Conservation (phyloP, 2,113 vertebrate genomes). For the Lucifuga dentata region DNA sequence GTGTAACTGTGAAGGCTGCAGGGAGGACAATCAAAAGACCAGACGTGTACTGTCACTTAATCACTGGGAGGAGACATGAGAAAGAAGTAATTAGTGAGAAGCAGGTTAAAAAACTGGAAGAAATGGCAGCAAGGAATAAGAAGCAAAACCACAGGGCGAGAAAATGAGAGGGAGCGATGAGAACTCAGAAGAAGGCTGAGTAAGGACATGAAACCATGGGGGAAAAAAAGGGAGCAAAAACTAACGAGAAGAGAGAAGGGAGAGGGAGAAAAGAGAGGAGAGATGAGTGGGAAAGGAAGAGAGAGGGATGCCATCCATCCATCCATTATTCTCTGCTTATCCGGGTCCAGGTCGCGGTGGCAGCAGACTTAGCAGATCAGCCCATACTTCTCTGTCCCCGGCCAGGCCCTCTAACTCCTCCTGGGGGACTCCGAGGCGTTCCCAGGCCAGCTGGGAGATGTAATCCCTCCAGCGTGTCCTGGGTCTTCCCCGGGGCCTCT, state of each 20-base stretch:
- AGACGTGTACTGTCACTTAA: conserved; percentile 60
- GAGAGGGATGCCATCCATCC: too few relatives aligned
- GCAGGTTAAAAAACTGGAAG: conserved; percentile 36
- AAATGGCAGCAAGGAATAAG: conserved; percentile 13
- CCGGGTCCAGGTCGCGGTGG: too few relatives aligned
- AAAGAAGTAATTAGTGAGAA: conserved; percentile 61
- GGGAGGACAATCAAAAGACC: conserved; percentile 50
- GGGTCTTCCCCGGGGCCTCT: too few relatives aligned
- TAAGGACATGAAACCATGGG: conserved; percentile 18
- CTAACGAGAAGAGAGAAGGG: neutral
- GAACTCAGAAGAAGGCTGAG: conserved; percentile 9
- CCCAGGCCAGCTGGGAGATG: too few relatives aligned
- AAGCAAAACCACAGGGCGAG: conserved; percentile 30
- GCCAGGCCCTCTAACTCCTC: too few relatives aligned
- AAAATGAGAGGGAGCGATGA: conserved; percentile 8
- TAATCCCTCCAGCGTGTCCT: too few relatives aligned
- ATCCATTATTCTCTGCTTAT: too few relatives aligned
- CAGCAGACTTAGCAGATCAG: too few relatives aligned
- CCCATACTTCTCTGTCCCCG: too few relatives aligned
- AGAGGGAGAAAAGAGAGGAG: neutral
- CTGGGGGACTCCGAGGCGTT: too few relatives aligned
- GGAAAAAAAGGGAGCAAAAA: neutral
- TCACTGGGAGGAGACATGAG: conserved; percentile 37
- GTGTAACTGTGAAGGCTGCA: conserved; percentile 31
- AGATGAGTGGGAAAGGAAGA: too few relatives aligned